Conservation (phyloP, 2,797 vertebrate genomes). For the Pseudochaenichthys georgianus region DNA sequence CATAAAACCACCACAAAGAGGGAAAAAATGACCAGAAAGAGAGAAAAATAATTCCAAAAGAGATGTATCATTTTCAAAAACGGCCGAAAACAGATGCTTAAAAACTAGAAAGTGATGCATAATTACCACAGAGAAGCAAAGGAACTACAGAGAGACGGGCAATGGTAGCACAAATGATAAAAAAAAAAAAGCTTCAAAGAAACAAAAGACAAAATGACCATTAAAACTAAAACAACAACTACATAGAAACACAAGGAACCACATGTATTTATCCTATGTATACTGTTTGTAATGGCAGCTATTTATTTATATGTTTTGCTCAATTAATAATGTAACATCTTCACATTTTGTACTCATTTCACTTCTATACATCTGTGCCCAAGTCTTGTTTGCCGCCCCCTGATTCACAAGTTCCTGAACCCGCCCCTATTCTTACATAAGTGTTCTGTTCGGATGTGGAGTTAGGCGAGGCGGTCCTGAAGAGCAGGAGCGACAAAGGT, state of each 20-base stretch:
- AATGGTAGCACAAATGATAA: not conserved
- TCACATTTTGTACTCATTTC: not conserved
- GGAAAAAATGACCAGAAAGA: not conserved
- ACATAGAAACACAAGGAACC: not conserved
- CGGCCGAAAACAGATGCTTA: not conserved
- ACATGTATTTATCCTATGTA: no score
- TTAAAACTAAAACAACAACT: not conserved
- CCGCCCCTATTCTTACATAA: conserved; percentile 55
- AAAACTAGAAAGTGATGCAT: no score
- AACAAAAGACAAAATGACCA: not conserved
- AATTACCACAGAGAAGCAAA: not conserved
- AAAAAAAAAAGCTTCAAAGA: not conserved
- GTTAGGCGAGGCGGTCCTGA: conserved; percentile 24
- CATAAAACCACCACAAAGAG: not conserved
- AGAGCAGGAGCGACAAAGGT: conserved; percentile 28
- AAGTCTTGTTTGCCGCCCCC: no score
- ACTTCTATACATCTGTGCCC: no score
- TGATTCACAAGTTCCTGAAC: conserved; percentile 8
- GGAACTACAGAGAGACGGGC: accelerated
- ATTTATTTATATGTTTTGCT: not conserved
- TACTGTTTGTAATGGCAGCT: no score
- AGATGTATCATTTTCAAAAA: no score
- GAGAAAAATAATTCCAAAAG: not conserved
- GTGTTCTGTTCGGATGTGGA: conserved; percentile 24
- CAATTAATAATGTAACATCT: no score